A percentile compares a stretch with the other conserved stretches of the same genome.
Evolutionary conservation across 1,140 invertebrate genomes (phyloP).

Genomic region (Oreohelix idahoensis): DNA sequence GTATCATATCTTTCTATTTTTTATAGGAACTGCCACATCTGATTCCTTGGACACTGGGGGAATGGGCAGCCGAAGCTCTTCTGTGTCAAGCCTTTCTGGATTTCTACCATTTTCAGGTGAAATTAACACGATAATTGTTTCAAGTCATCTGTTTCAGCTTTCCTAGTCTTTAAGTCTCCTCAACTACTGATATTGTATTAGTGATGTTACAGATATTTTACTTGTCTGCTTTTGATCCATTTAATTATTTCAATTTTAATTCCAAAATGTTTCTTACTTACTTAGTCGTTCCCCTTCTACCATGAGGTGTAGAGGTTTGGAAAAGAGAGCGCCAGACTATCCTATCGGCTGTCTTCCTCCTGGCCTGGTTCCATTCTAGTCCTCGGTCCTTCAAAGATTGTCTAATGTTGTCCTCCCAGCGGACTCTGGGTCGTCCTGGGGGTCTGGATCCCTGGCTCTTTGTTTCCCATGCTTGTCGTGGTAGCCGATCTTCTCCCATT

Average conservation of each 20-base stretch:
- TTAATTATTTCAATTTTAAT: too few relatives aligned
- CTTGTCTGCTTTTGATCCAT: neutral
- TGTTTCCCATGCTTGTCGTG: too few relatives aligned
- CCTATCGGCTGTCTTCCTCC: too few relatives aligned
- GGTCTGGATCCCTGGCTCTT: too few relatives aligned
- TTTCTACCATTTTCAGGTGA: slow-evolving; percentile 1
- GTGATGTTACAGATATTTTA: neutral
- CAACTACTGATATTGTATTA: neutral
- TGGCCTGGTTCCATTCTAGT: too few relatives aligned
- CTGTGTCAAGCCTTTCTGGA: neutral
- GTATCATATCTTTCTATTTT: neutral
- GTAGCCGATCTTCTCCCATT: too few relatives aligned
- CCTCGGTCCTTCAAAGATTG: too few relatives aligned
- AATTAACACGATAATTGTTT: neutral
- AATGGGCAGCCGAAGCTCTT: neutral
- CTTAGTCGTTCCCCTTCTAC: neutral
- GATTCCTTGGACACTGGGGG: neutral
- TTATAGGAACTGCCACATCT: neutral
- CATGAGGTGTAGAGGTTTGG: too few relatives aligned
- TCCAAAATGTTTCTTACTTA: neutral
- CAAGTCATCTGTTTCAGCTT: neutral
- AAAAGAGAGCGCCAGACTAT: too few relatives aligned
- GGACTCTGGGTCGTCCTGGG: too few relatives aligned
- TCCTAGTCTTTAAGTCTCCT: neutral
- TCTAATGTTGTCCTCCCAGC: too few relatives aligned